These are phyloP conservation scores for Zaprionus capensis DNA, from an alignment of 1,140 invertebrate genomes.

Conservation along the genomic window DNA sequence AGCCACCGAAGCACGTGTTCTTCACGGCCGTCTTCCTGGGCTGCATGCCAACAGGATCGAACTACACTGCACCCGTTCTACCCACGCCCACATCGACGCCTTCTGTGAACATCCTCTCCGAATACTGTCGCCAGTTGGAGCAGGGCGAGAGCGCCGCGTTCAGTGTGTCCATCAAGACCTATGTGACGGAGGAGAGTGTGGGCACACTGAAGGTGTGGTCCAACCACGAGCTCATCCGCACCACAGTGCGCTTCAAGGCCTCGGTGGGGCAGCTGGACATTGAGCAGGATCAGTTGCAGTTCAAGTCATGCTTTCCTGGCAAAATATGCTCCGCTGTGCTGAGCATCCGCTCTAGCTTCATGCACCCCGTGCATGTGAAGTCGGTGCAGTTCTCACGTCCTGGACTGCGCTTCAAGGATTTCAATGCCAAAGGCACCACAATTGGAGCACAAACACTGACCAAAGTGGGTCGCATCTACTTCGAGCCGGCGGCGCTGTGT, in stretches of 20 bases:
- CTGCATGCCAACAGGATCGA: conserved; percentile 37
- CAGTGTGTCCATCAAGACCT: conserved; percentile 89
- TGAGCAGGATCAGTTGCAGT: conserved; percentile 88
- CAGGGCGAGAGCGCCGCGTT: conserved; percentile 87
- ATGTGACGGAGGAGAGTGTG: conserved; percentile 88
- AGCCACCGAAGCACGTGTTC: conserved; percentile 65
- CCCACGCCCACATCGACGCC: not conserved
- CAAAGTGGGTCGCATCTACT: conserved; percentile 85
- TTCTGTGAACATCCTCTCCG: conserved; percentile 34
- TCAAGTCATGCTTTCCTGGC: conserved; percentile 93
- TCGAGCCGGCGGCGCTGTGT: conserved; percentile 90
- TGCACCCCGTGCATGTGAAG: conserved; percentile 88
- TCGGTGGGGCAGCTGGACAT: conserved; percentile 87
- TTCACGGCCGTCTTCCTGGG: conserved; percentile 62
- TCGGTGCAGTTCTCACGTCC: conserved; percentile 75
- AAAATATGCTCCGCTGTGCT: conserved; percentile 90
- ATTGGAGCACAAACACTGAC: conserved; percentile 85
- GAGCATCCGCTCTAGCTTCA: conserved; percentile 90
- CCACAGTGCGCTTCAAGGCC: conserved; percentile 87
- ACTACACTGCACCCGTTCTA: not conserved
- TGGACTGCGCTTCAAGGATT: conserved; percentile 81
- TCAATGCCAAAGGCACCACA: conserved; percentile 84
- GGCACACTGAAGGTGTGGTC: conserved; percentile 91
- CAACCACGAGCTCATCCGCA: conserved; percentile 88
- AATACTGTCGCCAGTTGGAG: conserved; percentile 27